Evolutionary conservation across 2,888 invertebrate species (phyloP).

Genomic region (Tipula lateralis): DNA sequence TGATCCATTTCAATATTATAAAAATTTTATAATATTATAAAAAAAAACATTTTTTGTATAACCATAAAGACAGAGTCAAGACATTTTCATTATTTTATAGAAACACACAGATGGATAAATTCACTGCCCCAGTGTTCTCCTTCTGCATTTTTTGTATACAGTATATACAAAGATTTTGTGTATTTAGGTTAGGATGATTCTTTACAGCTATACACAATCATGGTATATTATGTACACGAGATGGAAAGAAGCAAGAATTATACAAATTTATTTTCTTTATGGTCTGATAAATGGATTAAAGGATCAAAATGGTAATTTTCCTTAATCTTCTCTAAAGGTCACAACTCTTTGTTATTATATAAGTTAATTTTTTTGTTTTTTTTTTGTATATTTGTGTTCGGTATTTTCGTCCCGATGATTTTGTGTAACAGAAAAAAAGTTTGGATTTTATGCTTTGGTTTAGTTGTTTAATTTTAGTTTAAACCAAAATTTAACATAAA

Average conservation of each 20-base stretch:
- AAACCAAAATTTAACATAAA: background rate
- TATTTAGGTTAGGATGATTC: background rate
- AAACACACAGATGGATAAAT: background rate
- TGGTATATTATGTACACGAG: background rate
- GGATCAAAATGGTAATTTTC: slow-evolving; percentile 11
- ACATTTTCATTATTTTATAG: background rate
- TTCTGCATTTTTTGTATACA: background rate
- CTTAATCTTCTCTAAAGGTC: slow-evolving; percentile 4
- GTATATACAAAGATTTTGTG: background rate
- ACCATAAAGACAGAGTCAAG: background rate
- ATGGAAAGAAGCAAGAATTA: background rate
- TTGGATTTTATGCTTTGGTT: background rate
- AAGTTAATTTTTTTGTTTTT: background rate
- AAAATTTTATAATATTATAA: no score
- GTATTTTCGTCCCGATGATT: background rate
- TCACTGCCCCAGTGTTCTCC: background rate
- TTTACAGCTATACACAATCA: background rate
- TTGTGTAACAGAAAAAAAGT: background rate
- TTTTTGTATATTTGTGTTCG: background rate
- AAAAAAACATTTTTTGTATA: no score
- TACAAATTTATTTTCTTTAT: slow-evolving; percentile 9
- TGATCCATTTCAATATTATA: no score
- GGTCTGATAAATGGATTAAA: slow-evolving; percentile 13
- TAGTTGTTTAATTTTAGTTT: background rate
- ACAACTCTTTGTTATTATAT: background rate